A percentile compares a stretch with the other conserved stretches of the same genome.
Conservation (phyloP, 2,888 invertebrate species). For the Frankliniella intonsa region DNA sequence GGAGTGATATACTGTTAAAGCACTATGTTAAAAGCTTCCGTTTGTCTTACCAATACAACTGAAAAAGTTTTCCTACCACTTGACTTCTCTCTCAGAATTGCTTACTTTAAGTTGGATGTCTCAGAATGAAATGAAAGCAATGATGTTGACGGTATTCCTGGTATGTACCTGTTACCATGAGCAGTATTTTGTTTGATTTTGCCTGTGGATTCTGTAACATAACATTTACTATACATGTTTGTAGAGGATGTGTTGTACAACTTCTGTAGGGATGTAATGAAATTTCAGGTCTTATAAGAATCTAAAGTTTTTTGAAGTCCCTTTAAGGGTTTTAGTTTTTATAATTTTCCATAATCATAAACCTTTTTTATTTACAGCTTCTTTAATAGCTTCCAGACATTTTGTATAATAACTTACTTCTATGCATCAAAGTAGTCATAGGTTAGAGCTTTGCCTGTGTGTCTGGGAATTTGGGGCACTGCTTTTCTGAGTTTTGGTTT, state of each 20-base stretch:
- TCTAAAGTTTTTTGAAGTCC: too few relatives aligned
- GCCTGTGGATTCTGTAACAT: neutral
- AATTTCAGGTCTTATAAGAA: neutral
- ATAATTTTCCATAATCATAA: neutral
- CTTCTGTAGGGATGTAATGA: neutral
- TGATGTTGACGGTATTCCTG: slow-evolving; percentile 8
- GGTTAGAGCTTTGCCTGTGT: neutral
- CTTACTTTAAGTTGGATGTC: neutral
- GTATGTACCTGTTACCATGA: slow-evolving; percentile 18
- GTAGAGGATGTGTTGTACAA: neutral
- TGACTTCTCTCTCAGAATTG: neutral
- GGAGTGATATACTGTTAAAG: neutral
- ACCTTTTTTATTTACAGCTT: neutral
- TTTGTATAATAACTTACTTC: neutral
- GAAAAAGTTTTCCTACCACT: too few relatives aligned
- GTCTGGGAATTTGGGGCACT: neutral
- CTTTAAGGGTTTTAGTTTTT: too few relatives aligned
- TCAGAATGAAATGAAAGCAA: neutral
- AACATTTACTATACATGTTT: neutral
- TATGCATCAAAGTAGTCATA: slow-evolving; percentile 12
- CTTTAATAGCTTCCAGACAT: neutral
- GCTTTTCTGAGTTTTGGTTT: neutral
- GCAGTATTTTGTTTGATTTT: slow-evolving; percentile 4
- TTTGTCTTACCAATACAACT: neutral
- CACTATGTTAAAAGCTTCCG: neutral